Percentiles rank a stretch among this genome's conserved stretches.
These are phyloP conservation scores for Gavialis gangeticus DNA, from an alignment of 2,113 vertebrate species.

Conservation along the genomic window DNA sequence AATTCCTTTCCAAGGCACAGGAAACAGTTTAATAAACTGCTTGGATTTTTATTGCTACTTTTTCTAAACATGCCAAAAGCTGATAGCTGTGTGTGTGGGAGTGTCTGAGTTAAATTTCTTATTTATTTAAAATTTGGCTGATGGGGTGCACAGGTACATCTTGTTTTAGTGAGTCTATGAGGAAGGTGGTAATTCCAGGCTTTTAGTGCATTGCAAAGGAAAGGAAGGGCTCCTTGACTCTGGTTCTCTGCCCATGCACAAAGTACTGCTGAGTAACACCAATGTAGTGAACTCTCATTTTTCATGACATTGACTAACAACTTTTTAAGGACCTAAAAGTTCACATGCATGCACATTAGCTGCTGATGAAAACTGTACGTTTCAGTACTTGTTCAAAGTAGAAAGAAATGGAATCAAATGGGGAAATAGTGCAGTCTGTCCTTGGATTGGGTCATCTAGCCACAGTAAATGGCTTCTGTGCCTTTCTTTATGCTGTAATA, in stretches of 20 bases:
- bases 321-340: constrained; percentile 26
- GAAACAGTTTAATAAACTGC: not conserved
- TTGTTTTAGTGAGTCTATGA: not conserved
- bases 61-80: not conserved
- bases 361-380: not conserved
- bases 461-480: not conserved
- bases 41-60: not conserved
- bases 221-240: not conserved
- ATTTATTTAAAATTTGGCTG: not conserved
- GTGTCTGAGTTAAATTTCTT: not conserved
- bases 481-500: not conserved
- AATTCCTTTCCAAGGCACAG: not conserved
- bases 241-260: not conserved
- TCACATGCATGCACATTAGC: not conserved
- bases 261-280: not conserved
- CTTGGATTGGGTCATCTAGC: not conserved
- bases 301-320: constrained; percentile 13
- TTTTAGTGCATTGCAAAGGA: not conserved
- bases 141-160: not conserved
- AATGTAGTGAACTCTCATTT: not conserved
- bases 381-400: not conserved
- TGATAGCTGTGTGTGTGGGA: not conserved
- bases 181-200: not conserved
- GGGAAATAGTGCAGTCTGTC: not conserved
- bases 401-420: not conserved